These are phyloP conservation scores for Theodoxus fluviatilis DNA, from an alignment of 2,888 invertebrate species.

Conservation along the genomic window DNA sequence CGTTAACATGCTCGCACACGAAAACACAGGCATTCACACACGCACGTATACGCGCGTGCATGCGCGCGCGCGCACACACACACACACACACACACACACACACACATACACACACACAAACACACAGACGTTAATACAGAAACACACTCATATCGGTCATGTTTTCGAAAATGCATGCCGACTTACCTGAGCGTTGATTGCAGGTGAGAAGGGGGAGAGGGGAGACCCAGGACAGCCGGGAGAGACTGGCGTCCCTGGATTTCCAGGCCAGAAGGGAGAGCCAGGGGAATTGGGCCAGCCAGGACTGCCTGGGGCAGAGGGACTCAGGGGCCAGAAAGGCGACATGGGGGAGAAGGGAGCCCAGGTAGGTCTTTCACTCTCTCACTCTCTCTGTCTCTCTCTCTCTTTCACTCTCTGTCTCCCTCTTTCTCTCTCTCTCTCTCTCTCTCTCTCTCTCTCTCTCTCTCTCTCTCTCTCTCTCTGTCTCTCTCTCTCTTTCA, in stretches of 20 bases:
- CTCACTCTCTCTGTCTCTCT: not conserved
- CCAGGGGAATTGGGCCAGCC: constrained; percentile 28
- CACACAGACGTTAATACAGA: no score
- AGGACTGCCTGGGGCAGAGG: constrained; percentile 28
- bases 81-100: no score
- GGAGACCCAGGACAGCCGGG: constrained; percentile 43
- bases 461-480: no score
- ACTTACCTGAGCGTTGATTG: not conserved
- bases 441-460: no score
- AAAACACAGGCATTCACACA: no score
- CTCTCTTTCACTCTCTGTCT: not conserved
- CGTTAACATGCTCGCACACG: no score
- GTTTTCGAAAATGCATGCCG: not conserved
- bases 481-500: no score
- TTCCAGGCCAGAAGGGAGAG: constrained; percentile 44
- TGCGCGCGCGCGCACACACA: not conserved
- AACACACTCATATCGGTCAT: not conserved
- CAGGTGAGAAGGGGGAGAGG: constrained; percentile 28
- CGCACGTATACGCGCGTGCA: not conserved
- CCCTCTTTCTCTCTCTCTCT: no score
- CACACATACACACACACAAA: no score
- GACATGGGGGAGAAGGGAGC: constrained; percentile 30
- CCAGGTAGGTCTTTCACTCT: constrained; percentile 11
- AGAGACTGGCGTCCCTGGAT: constrained; percentile 39
- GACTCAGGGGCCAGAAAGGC: constrained; percentile 29